Percentiles rank a stretch among this genome's conserved stretches.
These are phyloP conservation scores for Cyprinodon diabolis DNA, from an alignment of 2,797 vertebrate species.

Conservation along the genomic window DNA sequence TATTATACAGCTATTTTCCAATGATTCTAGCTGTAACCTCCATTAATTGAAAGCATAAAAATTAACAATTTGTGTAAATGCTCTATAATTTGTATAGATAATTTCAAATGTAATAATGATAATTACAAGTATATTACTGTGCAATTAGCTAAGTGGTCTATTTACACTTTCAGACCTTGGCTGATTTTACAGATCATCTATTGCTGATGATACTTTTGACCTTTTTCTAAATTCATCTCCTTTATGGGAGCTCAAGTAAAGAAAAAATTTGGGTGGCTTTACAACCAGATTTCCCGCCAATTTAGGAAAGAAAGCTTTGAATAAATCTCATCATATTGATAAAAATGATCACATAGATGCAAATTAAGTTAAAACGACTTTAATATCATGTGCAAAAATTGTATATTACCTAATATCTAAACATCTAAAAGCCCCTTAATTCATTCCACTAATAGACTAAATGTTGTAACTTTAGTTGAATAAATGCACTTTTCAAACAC, in stretches of 20 bases:
- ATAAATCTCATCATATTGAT: background rate
- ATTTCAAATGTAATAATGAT: background rate
- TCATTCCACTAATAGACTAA: slow-evolving; percentile 5
- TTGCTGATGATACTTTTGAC: slow-evolving; percentile 14
- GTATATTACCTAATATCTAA: background rate
- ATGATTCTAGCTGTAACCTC: background rate
- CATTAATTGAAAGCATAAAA: background rate
- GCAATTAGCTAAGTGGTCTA: slow-evolving; percentile 8
- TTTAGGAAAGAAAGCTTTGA: background rate
- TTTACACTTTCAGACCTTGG: slow-evolving; percentile 11
- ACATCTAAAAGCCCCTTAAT: background rate
- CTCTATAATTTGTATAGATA: background rate
- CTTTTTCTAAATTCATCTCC: slow-evolving; percentile 19
- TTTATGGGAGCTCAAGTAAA: slow-evolving; percentile 4
- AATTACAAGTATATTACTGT: background rate
- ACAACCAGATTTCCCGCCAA: slow-evolving; percentile 12
- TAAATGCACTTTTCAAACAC: slow-evolving; percentile 47
- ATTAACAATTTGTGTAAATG: background rate
- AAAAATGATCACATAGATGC: background rate
- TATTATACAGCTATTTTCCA: slow-evolving; percentile 3
- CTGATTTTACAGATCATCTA: slow-evolving; percentile 18
- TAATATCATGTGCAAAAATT: background rate
- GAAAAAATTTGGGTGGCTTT: background rate
- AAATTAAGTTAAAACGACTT: background rate
- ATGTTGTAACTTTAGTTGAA: slow-evolving; percentile 47